These are phyloP conservation scores for Nothoprocta perdicaria DNA, from an alignment of 2,113 vertebrate species.

Conservation along the genomic window DNA sequence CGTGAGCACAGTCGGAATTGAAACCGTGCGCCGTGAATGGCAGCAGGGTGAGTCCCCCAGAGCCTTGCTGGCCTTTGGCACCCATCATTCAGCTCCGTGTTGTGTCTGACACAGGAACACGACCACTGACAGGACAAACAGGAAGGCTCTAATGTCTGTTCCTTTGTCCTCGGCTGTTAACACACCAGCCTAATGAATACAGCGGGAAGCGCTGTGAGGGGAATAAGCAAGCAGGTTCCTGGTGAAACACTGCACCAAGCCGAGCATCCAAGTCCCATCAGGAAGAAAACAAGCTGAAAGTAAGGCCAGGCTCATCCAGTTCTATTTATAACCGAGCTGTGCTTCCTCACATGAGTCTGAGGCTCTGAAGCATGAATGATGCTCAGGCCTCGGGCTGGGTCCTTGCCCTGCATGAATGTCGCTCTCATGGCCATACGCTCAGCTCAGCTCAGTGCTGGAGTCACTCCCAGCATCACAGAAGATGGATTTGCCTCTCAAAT, in stretches of 20 bases:
- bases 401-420: background rate
- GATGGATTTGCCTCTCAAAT: background rate
- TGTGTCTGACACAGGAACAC: background rate
- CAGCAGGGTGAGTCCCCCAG: background rate
- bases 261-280: background rate
- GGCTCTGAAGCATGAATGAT: slow-evolving; percentile 1
- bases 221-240: background rate
- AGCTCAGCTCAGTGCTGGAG: background rate
- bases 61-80: background rate
- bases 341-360: slow-evolving; percentile 29
- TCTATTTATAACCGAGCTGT: slow-evolving; percentile 50
- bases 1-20: background rate
- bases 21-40: slow-evolving; percentile 20
- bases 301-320: background rate
- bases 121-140: background rate
- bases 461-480: background rate
- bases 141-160: background rate
- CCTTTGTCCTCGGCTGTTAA: background rate
- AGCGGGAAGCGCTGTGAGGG: background rate
- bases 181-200: background rate
- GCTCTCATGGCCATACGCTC: rapidly evolving
- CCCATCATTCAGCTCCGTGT: rapidly evolving
- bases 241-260: background rate
- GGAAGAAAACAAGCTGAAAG: slow-evolving; percentile 31
- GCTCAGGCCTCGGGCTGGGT: background rate